Base-by-base conservation (phyloP, 2,113 vertebrate species). In the Ondatra zibethicus region DNA sequence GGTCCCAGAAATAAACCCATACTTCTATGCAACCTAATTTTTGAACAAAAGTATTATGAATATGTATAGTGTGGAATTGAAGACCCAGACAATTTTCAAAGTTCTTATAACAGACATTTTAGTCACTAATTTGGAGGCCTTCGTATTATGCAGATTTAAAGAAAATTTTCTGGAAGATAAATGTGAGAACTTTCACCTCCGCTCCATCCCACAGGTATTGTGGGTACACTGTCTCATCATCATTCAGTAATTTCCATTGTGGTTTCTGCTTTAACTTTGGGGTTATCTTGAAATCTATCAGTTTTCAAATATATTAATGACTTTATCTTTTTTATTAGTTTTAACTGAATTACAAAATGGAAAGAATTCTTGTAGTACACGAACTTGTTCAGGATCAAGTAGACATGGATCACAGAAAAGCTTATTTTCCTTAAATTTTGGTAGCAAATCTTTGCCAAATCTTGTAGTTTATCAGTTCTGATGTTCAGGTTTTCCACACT, bases 201-300 rank as follows among this genome's bases (percentile, higher is more conserved):
- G n/a, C 47, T 85, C 7, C 16, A 39, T 81, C 92, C 23, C 85
- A 95, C 47, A 90, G 72, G 68, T 33, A 52, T 92, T 82, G 29
- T 75, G 17, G 36, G 55, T 70, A 27, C 13, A 19, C 36, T 55
- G 85, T 95, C 88, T 96, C 81, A 95, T 77, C 89, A 82, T 81
- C 52, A 73, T 96, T 93, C 90, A 97, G 45, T 19, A 93, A 90
- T 97, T 98, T 97, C 97, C 95, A 97, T 2, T 81, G 95, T 96
- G 96, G 93, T 85, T 96, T 92, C 88, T 76, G 33, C 47, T 95
- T 80, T 88, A 88, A 81, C 77, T 88, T 84, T 58, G 58, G 88
- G 23, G 47, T 75, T 88, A 80, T n/a, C 77, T 55, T 93, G 70
- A 96, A 95, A 16, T 72, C 0, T 73, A 29, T 77, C 33, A 61